Conservation (phyloP, 2,113 vertebrate genomes). For the Stigmatopora nigra region DNA sequence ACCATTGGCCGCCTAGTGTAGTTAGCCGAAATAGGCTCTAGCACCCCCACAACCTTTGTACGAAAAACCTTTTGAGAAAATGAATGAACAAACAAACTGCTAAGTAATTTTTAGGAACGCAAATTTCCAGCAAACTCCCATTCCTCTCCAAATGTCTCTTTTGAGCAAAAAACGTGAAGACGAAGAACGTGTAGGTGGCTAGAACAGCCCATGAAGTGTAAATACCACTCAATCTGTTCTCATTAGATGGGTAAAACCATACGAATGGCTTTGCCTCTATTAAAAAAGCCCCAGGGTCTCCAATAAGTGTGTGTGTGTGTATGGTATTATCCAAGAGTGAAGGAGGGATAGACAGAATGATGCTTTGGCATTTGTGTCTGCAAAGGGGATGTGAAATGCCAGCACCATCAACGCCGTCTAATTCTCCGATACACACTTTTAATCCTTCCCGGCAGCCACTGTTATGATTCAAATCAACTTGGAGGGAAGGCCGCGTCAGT, state of each 20-base stretch:
- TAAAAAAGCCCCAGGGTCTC: constrained; percentile 62
- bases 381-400: constrained; percentile 66
- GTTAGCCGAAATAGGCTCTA: no score
- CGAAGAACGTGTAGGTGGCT: constrained; percentile 59
- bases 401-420: constrained; percentile 65
- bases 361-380: constrained; percentile 68
- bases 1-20: no score
- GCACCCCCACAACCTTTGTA: no score
- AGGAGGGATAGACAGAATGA: constrained; percentile 49
- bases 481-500: constrained; percentile 79
- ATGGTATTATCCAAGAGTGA: constrained; percentile 24
- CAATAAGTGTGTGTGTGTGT: constrained; percentile 28
- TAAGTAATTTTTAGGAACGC: no score
- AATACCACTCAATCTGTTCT: constrained; percentile 73
- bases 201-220: constrained; percentile 67
- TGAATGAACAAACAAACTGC: no score
- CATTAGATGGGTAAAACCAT: constrained; percentile 68
- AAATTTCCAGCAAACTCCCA: constrained; percentile 43
- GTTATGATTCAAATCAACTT: constrained; percentile 93
- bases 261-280: constrained; percentile 61
- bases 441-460: constrained; percentile 78
- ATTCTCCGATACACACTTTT: constrained; percentile 63
- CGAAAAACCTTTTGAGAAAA: no score
- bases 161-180: constrained; percentile 56
- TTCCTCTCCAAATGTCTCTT: constrained; percentile 56